A percentile compares a stretch with the other conserved stretches of the same genome.
phyloP scores from a whole-genome alignment of 1,140 invertebrate genomes.

The Leucophenga varia region DNA sequence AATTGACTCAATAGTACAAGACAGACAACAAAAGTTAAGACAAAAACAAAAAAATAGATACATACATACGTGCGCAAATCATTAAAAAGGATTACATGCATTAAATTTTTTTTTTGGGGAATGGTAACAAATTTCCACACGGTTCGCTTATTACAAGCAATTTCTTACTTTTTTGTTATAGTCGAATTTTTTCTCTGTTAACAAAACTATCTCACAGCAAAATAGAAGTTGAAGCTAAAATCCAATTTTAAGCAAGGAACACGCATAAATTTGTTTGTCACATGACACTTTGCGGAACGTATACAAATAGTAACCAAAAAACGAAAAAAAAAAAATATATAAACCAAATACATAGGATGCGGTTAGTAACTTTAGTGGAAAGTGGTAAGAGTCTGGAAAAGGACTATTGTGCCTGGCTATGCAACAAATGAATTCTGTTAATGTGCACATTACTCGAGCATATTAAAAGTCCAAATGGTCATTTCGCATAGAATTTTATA shows the following conservation, averaged over 20 bases:
- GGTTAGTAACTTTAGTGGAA: too few relatives aligned
- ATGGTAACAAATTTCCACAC: constrained; percentile 37
- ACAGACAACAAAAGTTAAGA: too few relatives aligned
- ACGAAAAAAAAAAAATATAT: too few relatives aligned
- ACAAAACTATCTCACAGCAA: constrained; percentile 20
- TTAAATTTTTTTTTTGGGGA: constrained; percentile 34
- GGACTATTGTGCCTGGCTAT: constrained; percentile 25
- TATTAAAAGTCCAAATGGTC: constrained; percentile 56
- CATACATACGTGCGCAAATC: constrained; percentile 43
- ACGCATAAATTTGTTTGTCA: constrained; percentile 49
- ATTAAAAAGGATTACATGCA: constrained; percentile 51
- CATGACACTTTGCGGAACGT: too few relatives aligned
- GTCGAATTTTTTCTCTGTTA: constrained; percentile 5
- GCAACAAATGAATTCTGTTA: constrained; percentile 55
- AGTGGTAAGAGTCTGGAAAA: too few relatives aligned
- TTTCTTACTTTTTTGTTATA: background rate
- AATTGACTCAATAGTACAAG: too few relatives aligned
- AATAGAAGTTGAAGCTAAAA: constrained; percentile 30
- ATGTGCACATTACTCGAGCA: constrained; percentile 55
- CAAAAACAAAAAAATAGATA: too few relatives aligned
- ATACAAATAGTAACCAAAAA: too few relatives aligned
- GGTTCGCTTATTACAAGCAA: background rate
- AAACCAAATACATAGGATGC: too few relatives aligned
- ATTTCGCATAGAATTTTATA: constrained; percentile 54
- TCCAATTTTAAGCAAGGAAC: constrained; percentile 52